Conservation (phyloP, 2,797 vertebrate genomes). For the Squalus acanthias region DNA sequence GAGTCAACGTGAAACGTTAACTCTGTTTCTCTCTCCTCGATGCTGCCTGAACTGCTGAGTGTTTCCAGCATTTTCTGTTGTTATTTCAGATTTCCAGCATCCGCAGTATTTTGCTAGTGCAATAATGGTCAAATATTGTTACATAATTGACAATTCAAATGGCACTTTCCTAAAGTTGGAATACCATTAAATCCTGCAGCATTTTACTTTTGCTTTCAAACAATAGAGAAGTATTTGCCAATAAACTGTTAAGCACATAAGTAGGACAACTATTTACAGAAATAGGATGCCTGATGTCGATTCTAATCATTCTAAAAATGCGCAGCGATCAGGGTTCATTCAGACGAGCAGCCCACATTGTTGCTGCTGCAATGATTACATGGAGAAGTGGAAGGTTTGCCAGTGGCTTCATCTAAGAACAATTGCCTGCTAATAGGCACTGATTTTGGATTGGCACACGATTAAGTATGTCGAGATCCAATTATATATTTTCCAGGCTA, state of each 20-base stretch:
- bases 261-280: not conserved
- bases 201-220: not conserved
- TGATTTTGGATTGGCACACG: not conserved
- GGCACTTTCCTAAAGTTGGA: not conserved
- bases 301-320: not conserved
- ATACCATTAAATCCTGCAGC: not conserved
- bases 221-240: not conserved
- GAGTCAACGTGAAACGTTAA: no score
- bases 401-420: not conserved
- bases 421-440: not conserved
- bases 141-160: not conserved
- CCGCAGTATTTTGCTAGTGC: no score
- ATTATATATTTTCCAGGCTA: not conserved
- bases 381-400: not conserved
- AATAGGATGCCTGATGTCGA: not conserved
- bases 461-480: not conserved
- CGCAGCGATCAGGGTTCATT: not conserved
- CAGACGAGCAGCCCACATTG: not conserved
- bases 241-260: not conserved
- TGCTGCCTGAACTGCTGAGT: no score
- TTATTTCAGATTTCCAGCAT: no score
- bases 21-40: no score
- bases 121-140: not conserved
- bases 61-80: no score
- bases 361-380: not conserved